Evolutionary conservation across 2,888 invertebrate genomes (phyloP).

Genomic region (Campoletis raptor): DNA sequence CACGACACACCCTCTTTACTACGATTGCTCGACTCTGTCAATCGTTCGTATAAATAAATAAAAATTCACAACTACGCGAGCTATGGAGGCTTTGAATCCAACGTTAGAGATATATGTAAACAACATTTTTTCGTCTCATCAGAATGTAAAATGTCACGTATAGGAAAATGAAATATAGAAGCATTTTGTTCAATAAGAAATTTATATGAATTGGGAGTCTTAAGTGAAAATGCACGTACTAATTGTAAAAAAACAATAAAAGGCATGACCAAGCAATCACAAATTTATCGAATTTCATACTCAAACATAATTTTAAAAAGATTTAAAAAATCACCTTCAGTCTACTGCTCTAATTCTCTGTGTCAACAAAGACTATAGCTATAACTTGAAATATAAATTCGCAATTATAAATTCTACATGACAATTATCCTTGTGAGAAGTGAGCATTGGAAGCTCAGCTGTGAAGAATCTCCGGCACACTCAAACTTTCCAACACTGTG

Average conservation of each 20-base stretch:
- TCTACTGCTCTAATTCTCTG: neutral
- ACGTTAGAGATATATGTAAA: neutral
- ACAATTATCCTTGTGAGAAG: neutral
- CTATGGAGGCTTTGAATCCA: neutral
- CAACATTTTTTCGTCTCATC: neutral
- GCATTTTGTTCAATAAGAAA: neutral
- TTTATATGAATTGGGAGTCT: neutral
- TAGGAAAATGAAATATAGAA: neutral
- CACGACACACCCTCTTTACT: conserved; percentile 63
- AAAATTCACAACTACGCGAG: neutral
- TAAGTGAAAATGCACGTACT: neutral
- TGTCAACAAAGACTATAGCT: too few relatives aligned
- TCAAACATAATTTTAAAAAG: neutral
- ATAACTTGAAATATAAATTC: neutral
- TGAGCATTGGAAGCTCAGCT: neutral
- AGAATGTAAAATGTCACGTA: neutral
- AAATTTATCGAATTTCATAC: neutral
- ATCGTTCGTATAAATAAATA: conserved; percentile 12
- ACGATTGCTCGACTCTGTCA: conserved; percentile 50
- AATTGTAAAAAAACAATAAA: too few relatives aligned
- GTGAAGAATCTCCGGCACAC: neutral
- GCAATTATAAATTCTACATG: neutral
- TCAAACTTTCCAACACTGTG: neutral
- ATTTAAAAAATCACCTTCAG: neutral
- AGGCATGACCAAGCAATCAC: neutral